Evolutionary conservation across 92 coral and sea anemone species (phyloP).

Genomic region (Umimayanthus chanpuru): DNA sequence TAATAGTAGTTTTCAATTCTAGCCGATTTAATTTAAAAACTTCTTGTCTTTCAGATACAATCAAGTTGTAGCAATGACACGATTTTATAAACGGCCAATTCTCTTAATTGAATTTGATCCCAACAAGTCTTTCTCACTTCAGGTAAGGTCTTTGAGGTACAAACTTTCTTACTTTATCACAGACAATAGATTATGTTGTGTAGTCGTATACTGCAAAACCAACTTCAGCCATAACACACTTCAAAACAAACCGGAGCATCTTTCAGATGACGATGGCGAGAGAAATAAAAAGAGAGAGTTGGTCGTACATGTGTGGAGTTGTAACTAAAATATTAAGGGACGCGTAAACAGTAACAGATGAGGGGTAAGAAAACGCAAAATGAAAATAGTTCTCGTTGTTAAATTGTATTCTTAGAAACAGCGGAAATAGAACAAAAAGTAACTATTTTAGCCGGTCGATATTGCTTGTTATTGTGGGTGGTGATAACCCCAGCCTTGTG

Average conservation of each 20-base stretch:
- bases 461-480: not conserved
- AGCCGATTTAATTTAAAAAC: not conserved
- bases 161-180: not conserved
- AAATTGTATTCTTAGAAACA: not conserved
- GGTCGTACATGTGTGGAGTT: too few species aligned
- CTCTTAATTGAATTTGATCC: constrained; percentile 96
- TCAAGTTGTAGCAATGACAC: constrained; percentile 96
- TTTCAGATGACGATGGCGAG: too few species aligned
- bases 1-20: not conserved
- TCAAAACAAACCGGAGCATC: too few species aligned
- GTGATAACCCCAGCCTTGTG: not conserved
- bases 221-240: too few species aligned
- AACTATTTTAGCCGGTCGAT: not conserved
- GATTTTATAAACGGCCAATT: constrained; percentile 95
- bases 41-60: constrained; percentile 68
- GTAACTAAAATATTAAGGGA: too few species aligned
- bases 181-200: not conserved
- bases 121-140: constrained; percentile 95
- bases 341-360: too few species aligned
- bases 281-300: too few species aligned
- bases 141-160: constrained; percentile 56
- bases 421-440: not conserved
- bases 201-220: not conserved
- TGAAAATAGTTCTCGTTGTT: not conserved
- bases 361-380: not conserved